A percentile compares a stretch with the other conserved stretches of the same genome.
Evolutionary conservation across 1,140 invertebrate genomes (phyloP).

Genomic region (Gryon sp.): DNA sequence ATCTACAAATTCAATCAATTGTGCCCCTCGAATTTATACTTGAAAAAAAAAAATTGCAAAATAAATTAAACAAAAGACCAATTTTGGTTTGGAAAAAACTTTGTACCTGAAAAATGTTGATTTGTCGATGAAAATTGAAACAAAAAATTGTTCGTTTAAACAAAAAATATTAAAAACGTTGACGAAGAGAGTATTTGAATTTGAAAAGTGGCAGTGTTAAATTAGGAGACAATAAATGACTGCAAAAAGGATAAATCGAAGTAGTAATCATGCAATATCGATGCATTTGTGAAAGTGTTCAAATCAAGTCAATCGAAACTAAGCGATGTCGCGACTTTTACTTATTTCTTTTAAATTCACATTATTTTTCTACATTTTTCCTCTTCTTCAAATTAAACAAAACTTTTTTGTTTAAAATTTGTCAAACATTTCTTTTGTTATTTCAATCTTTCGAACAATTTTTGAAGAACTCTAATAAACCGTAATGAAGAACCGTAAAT

Average conservation of each 20-base stretch:
- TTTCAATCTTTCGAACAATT: no score
- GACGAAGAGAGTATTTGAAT: conserved; percentile 12
- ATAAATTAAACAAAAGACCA: no score
- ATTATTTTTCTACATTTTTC: neutral
- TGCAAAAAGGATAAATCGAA: conserved; percentile 11
- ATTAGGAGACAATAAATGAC: conserved; percentile 42
- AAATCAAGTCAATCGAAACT: neutral
- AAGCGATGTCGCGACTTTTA: no score
- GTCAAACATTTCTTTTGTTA: no score
- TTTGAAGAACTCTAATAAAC: no score
- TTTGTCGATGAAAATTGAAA: neutral
- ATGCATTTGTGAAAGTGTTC: conserved; percentile 35
- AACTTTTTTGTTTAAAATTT: no score
- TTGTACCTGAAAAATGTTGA: conserved; percentile 19
- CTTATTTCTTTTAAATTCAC: no score
- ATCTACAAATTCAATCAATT: neutral
- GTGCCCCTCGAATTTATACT: neutral
- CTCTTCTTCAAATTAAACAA: no score
- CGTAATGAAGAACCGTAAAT: no score
- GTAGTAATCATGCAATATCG: neutral
- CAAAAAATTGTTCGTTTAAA: neutral
- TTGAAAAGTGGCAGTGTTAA: neutral
- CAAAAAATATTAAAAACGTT: neutral
- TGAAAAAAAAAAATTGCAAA: no score
- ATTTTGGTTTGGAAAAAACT: conserved; percentile 1